Evolutionary conservation across 2,888 invertebrate genomes (phyloP).

Genomic region (Ypsolopha sequella): DNA sequence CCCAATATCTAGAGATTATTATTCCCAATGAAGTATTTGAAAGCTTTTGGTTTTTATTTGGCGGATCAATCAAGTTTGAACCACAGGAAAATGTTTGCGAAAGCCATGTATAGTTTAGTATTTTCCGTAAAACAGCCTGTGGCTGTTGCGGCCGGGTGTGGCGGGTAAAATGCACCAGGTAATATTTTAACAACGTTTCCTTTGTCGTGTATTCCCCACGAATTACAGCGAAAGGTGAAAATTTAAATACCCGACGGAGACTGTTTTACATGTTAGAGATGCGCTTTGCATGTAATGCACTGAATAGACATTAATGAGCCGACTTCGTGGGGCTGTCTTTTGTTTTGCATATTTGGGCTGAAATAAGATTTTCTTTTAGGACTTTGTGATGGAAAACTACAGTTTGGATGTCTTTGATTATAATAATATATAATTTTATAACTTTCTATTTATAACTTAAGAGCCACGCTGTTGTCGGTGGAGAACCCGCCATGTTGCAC

Average conservation of each 20-base stretch:
- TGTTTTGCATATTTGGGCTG: no score
- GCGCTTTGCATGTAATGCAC: conserved; percentile 62
- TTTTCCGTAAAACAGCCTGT: conserved; percentile 2
- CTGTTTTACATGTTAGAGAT: conserved; percentile 69
- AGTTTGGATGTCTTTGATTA: no score
- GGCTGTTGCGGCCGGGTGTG: conserved; percentile 22
- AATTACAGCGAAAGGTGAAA: conserved; percentile 63
- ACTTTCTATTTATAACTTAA: no score
- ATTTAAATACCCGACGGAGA: conserved; percentile 61
- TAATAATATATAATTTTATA: no score
- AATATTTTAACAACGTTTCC: conserved; percentile 58
- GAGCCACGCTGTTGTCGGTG: no score
- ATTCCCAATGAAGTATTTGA: neutral
- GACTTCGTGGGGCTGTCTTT: conserved; percentile 7
- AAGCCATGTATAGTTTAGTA: neutral
- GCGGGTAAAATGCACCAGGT: conserved; percentile 44
- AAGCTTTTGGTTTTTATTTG: neutral
- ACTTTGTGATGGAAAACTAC: no score
- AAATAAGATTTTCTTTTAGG: no score
- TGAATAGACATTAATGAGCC: conserved; percentile 42
- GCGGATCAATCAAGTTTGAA: neutral
- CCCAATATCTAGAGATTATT: no score
- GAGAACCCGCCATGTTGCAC: no score
- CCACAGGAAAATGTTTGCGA: neutral
- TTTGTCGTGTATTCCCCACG: conserved; percentile 56